Conservation (phyloP, 1,140 invertebrate genomes). For the Papilio dardanus region DNA sequence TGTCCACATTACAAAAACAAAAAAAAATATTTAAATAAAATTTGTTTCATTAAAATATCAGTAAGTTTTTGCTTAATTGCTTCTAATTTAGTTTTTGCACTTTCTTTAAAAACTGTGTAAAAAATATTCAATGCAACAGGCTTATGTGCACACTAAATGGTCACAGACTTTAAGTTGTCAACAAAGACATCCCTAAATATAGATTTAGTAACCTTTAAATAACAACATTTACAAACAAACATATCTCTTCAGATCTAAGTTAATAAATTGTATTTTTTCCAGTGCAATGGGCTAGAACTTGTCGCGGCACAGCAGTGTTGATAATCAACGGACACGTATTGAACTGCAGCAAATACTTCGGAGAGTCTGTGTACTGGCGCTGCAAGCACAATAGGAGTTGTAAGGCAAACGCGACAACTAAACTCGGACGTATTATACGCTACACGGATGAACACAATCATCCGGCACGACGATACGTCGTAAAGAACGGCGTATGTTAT, state of each 20-base stretch:
- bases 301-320: slow-evolving; percentile 38
- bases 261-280: slow-evolving; percentile 27
- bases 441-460: no score
- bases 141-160: neutral
- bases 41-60: neutral
- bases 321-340: slow-evolving; percentile 46
- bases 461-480: no score
- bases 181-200: neutral
- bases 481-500: no score
- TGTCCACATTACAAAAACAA: neutral
- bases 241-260: neutral
- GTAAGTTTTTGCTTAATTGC: neutral
- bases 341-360: slow-evolving; percentile 37
- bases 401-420: slow-evolving; percentile 30
- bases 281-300: slow-evolving; percentile 43
- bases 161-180: neutral
- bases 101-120: neutral
- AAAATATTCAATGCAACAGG: neutral
- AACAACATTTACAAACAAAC: neutral
- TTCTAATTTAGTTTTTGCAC: neutral
- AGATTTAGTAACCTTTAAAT: neutral
- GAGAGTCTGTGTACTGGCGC: slow-evolving; percentile 41
- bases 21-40: neutral
- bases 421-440: no score
- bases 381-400: slow-evolving; percentile 40